Base-by-base conservation (phyloP, 2,113 vertebrate species). In the Passer domesticus region DNA sequence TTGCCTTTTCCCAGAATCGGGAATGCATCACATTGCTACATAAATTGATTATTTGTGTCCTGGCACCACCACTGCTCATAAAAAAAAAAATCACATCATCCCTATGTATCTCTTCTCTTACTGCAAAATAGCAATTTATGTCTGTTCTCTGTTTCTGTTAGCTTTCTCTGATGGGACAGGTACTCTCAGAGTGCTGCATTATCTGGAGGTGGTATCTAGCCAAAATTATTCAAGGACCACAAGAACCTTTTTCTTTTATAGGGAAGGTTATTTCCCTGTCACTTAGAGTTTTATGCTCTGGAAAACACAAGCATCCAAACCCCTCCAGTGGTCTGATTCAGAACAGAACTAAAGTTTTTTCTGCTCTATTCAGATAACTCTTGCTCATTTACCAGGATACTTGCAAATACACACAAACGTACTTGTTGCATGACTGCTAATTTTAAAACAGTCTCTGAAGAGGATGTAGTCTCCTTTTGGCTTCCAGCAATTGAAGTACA, bases 21-120 rank as follows among this genome's bases (percentile, higher is more conserved):
- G 53, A 78, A 39, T 50, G 28, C 28, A 16, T 72, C n/a, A 53
- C 3, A 0, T 27, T 62, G 10, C 85, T 41, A 27, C 1, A 9
- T 52, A 35, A 78, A 63, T 27, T 31, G 30, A 41, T 85, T 50
- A 30, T 76, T 75, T 72, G 16, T 80, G 81, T 87, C 43, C 31
- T 74, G 31, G 28, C n/a, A 75, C 19, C 0, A 0, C 18, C 15
- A 16, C 49, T 66, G 33, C 19, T 75, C 5, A 10, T 35, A n/a
- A 63, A 41, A 70, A n/a, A n/a, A n/a, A 59, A 35, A 72, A 33
- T 33, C 30, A 27, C 22, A 19, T 77, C 1, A 72, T 87, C 6
- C 49, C 15, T 62, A 19, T 82, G 58, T n/a, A 41, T 73, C 33
- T 85, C 10, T 87, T 21, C 90, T 87, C 30, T 44, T 68, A 24